Base-by-base conservation (phyloP, 2,113 vertebrate genomes). In the Fulmarus glacialis region DNA sequence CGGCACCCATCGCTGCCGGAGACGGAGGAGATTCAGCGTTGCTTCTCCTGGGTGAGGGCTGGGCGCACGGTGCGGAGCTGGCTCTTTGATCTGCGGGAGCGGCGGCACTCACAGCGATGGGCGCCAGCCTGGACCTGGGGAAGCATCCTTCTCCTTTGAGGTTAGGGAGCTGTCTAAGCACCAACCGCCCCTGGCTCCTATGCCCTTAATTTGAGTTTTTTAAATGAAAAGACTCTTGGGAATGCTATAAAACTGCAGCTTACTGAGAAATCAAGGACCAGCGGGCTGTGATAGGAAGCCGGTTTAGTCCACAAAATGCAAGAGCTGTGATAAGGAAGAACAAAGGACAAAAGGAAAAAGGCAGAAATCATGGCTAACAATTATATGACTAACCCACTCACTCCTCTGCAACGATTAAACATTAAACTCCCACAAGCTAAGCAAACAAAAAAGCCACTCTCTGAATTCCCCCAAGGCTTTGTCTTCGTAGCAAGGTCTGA, bases 341-440 rank as follows among this genome's bases (percentile, higher is more conserved):
- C 96, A 97, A 96, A 97, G 93, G 79, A 97, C 95, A 96, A 89
- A 93, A 68, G 67, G 79, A 66, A 72, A 89, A 73, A 93, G 75
- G 82, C 88, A 93, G 88, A 94, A 97, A 74, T 47, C 67, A 11
- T 20, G 38, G 82, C 90, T 97, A 89, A 63, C 95, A 93, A 81
- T 96, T 90, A 66, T 6, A 59, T 93, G 92, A 95, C 85, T 96
- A 92, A 94, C 88, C 71, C 81, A 55, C 92, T 82, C 73, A 5
- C 66, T 88, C 79, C 88, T 86, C 75, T 90, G 75, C 88, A 50
- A n/a, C 3, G 75, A 97, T 97, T 97, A 97, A 97, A 97, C 82
- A 95, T 95, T 97, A 95, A 97, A 89, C 94, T 92, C 85, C 90
- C 67, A 83, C 85, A 90, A 89, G 90, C 75, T 93, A 87, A 96